Conservation (phyloP, 1,140 invertebrate species). For the Trinorchestia longiramus region DNA sequence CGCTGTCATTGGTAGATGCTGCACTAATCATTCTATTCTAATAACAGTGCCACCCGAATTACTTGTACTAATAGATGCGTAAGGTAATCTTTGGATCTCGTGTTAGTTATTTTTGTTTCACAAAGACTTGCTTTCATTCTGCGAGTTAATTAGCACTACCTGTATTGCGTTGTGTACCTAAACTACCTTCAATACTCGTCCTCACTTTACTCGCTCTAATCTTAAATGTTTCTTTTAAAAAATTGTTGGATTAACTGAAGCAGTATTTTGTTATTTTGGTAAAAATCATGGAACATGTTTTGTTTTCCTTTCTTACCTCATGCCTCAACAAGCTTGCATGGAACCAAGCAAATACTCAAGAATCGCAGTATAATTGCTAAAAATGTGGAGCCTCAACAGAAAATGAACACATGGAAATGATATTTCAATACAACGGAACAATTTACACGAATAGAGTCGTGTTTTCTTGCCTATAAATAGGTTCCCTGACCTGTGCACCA, state of each 20-base stretch:
- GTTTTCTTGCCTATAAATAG: no score
- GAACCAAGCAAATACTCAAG: no score
- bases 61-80: not conserved
- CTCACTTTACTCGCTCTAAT: not conserved
- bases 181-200: no score
- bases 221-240: not conserved
- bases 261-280: conserved; percentile 11
- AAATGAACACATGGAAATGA: no score
- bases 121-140: not conserved
- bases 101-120: not conserved
- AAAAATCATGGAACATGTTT: conserved; percentile 4
- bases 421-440: no score
- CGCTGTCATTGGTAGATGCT: not conserved
- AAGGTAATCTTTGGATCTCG: not conserved
- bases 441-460: no score
- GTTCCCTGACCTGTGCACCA: no score
- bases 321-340: no score
- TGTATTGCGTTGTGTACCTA: not conserved
- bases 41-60: not conserved
- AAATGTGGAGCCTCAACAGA: no score
- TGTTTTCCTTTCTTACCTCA: not conserved
- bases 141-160: not conserved
- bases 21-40: not conserved
- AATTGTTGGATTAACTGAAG: conserved; percentile 18
- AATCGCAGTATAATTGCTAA: no score